Evolutionary conservation across 2,888 invertebrate species (phyloP).

Genomic region (Nomada flava): DNA sequence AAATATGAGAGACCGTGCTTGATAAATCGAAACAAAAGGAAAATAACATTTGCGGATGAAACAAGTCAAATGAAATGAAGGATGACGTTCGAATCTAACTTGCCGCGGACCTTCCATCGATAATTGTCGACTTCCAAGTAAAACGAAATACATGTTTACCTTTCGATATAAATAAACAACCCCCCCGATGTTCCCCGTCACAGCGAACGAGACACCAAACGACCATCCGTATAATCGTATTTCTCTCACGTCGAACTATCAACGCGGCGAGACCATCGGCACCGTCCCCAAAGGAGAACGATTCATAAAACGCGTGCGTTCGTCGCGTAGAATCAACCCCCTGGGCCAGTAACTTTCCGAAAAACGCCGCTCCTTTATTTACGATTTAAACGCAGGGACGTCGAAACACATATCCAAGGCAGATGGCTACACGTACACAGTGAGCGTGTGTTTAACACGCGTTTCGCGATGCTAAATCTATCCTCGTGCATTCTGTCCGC

Average conservation of each 20-base stretch:
- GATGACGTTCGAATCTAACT: no score
- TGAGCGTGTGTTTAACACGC: conserved; percentile 57
- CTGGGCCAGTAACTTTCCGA: conserved; percentile 30
- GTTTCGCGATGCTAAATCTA: conserved; percentile 58
- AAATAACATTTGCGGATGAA: no score
- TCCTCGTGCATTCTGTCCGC: conserved; percentile 50
- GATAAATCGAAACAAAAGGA: no score
- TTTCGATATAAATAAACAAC: no score
- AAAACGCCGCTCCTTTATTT: conserved; percentile 46
- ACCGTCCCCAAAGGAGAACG: conserved; percentile 26
- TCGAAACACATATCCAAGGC: not conserved
- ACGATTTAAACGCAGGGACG: conserved; percentile 45
- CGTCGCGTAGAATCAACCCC: conserved; percentile 36
- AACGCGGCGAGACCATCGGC: conserved; percentile 4
- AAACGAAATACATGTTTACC: no score
- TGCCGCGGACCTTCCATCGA: no score
- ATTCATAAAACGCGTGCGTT: conserved; percentile 39
- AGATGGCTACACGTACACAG: conserved; percentile 8
- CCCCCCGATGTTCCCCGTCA: no score
- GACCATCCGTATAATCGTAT: no score
- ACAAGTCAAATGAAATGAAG: no score
- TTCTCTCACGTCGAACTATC: conserved; percentile 1
- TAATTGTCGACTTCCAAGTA: no score
- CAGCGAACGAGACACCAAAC: no score
- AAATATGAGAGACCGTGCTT: no score